phyloP scores from a whole-genome alignment of 2,888 invertebrate species.

The Xylota sylvarum region DNA sequence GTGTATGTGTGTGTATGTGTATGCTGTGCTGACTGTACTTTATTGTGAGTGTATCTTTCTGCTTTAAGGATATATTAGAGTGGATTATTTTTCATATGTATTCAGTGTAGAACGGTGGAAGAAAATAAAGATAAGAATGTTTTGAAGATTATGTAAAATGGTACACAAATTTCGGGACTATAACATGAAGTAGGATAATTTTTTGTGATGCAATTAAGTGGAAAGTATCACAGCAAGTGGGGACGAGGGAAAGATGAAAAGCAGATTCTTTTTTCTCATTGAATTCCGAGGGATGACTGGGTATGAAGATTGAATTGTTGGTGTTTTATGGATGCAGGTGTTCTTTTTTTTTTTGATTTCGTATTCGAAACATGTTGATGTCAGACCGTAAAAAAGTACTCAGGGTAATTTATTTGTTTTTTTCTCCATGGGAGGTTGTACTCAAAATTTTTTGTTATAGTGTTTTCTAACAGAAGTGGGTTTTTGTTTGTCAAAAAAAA shows the following conservation, averaged over 20 bases:
- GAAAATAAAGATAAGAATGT: slow-evolving; percentile 9
- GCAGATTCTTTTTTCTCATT: neutral
- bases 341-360: slow-evolving; percentile 6
- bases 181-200: slow-evolving; percentile 22
- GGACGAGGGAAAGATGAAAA: too few relatives aligned
- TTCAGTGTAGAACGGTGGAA: neutral
- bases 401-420: neutral
- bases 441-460: too few relatives aligned
- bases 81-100: slow-evolving; percentile 40
- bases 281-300: neutral
- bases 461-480: too few relatives aligned
- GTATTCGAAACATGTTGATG: slow-evolving; percentile 4
- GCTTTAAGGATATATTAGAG: slow-evolving; percentile 7
- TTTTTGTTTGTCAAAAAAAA: too few relatives aligned
- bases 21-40: neutral
- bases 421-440: too few relatives aligned
- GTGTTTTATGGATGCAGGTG: neutral
- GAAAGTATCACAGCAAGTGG: neutral
- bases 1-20: neutral
- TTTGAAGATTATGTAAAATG: slow-evolving; percentile 36
- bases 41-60: neutral
- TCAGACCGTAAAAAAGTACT: neutral
- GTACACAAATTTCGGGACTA: slow-evolving; percentile 14
- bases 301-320: slow-evolving; percentile 3
- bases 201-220: slow-evolving; percentile 37